Evolutionary conservation across 1,140 invertebrate genomes (phyloP).

Genomic region (Cotesia chilonis): DNA sequence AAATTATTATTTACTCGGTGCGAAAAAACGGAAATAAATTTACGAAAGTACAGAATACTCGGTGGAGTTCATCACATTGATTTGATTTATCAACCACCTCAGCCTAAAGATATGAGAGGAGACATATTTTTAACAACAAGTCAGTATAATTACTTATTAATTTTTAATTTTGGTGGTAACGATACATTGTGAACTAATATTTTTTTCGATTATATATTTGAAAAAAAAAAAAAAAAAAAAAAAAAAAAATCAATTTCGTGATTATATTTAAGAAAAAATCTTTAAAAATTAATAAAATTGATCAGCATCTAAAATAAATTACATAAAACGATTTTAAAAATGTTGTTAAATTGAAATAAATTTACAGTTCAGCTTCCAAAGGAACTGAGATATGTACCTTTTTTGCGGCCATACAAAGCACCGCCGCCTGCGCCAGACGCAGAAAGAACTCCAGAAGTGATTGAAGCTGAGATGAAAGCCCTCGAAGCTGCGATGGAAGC

Average conservation of each 20-base stretch:
- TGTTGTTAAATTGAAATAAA: not conserved
- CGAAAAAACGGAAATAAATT: constrained; percentile 70
- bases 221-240: no score
- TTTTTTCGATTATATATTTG: no score
- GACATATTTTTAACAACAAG: constrained; percentile 62
- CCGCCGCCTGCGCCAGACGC: constrained; percentile 73
- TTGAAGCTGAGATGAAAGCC: constrained; percentile 80
- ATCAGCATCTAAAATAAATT: not conserved
- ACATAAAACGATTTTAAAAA: no score
- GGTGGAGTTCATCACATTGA: constrained; percentile 74
- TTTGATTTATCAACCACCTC: constrained; percentile 73
- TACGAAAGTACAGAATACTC: constrained; percentile 72
- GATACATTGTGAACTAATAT: no score
- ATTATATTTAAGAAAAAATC: no score
- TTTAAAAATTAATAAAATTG: no score
- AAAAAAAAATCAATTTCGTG: no score
- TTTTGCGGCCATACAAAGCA: constrained; percentile 75
- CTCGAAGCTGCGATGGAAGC: constrained; percentile 79
- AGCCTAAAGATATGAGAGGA: constrained; percentile 66
- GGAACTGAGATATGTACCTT: constrained; percentile 71
- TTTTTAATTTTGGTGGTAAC: no score
- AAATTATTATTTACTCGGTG: constrained; percentile 52
- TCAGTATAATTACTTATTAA: constrained; percentile 46
- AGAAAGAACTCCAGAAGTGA: constrained; percentile 78
- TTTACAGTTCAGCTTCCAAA: constrained; percentile 74